Base-by-base conservation (phyloP, 2,113 vertebrate species). In the Sinocyclocheilus anophthalmus region DNA sequence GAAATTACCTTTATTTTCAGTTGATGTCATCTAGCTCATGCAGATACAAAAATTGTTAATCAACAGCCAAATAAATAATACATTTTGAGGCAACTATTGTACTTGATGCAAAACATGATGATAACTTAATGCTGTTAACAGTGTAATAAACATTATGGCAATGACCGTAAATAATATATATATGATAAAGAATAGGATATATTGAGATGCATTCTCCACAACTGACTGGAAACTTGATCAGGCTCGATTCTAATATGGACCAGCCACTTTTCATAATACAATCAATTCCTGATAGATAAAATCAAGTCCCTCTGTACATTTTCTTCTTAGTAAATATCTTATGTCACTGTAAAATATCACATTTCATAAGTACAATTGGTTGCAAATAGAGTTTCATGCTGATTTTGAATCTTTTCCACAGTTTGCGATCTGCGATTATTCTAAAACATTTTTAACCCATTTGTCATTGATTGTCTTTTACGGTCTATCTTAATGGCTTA, bases 391-490 rank as follows among this genome's bases (percentile, higher is more conserved):
- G 4, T 80, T 39, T 59, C 10, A 13, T 37, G 81, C 45, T 69
- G 65, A 53, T 16, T 50, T 67, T 50, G 5, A 55, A 55, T 30
- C 16, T 77, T 55, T 55, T 33, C 18, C 10, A 13, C 20, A 37
- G 26, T 37, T 33, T 45, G 16, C 37, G 57, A 77, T 63, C 6
- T 70, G 26, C 3, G 45, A 42, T 80, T 12, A 80, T 20, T 5
- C 3, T 42, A 16, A 67, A 67, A 69, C 61, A 22, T 63, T 67
- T 67, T 53, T 13, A 76, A 53, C 39, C 45, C 5, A 33, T 77
- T 79, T 80, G 63, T 42, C 70, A 61, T 83, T 85, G 79, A 82
- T 10, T 61, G 26, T 85, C 79, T 61, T 76, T 70, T 65, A 59
- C 59, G 76, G 37, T 65, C 18, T 24, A 75, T 84, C 53, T 20